Conservation (phyloP, 2,888 invertebrate species). For the Hyposoter dolosus region DNA sequence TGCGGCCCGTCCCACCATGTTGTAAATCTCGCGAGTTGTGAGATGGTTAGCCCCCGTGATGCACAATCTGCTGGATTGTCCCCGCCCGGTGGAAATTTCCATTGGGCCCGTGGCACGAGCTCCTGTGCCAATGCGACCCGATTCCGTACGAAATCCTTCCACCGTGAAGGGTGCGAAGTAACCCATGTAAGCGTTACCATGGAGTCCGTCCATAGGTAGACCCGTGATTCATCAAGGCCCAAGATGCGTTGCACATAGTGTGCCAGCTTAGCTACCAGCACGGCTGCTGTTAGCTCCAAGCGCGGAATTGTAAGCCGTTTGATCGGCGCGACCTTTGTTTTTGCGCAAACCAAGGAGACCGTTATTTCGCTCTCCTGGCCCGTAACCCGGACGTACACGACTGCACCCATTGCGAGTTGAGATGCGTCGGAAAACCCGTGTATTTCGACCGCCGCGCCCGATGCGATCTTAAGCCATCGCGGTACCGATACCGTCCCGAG, state of each 20-base stretch:
- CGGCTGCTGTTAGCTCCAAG: slow-evolving; percentile 71
- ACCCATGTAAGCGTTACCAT: not conserved
- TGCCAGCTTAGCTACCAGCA: slow-evolving; percentile 54
- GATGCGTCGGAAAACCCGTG: slow-evolving; percentile 62
- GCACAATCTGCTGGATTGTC: too few species aligned
- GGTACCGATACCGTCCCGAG: slow-evolving; percentile 26
- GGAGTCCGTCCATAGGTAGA: not conserved
- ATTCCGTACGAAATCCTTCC: slow-evolving; percentile 14
- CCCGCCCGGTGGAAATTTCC: too few species aligned
- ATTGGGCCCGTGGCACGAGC: too few species aligned
- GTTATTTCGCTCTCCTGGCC: not conserved
- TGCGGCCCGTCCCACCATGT: too few species aligned
- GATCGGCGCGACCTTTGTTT: slow-evolving; percentile 62
- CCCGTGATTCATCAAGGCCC: not conserved
- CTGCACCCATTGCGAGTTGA: slow-evolving; percentile 35
- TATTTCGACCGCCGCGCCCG: slow-evolving; percentile 23
- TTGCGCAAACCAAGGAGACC: slow-evolving; percentile 39
- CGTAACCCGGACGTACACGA: slow-evolving; percentile 36
- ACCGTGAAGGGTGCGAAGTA: slow-evolving; percentile 12
- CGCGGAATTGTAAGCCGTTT: slow-evolving; percentile 70
- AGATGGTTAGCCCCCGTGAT: too few species aligned
- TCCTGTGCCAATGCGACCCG: too few species aligned
- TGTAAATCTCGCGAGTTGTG: too few species aligned
- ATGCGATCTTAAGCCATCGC: slow-evolving; percentile 16
- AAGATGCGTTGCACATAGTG: not conserved